Base-by-base conservation (phyloP, 2,113 vertebrate species). In the Spilogale gracilis region DNA sequence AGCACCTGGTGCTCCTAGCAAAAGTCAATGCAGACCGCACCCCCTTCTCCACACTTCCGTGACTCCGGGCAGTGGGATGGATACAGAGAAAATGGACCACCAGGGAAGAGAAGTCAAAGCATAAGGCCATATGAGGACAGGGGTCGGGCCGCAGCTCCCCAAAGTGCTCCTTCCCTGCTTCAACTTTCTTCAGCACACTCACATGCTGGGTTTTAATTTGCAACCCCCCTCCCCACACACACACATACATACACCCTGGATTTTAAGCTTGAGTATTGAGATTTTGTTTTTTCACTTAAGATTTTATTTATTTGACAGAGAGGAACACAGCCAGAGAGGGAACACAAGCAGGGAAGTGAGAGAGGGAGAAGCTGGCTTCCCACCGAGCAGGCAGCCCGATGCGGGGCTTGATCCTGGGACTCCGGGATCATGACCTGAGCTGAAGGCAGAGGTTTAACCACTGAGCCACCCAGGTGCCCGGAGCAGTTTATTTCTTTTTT, bases 91-190 rank as follows among this genome's bases (percentile, higher is more conserved):
- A 54, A 38, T 0, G 0, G 10, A 32, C 58, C 74, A 43, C 76
- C 43, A 18, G 4, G 1, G 61, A 30, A 30, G n/a, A 80, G 54
- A 30, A 54, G 45, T 25, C 48, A 45, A 63, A 50, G 16, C 71
- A 0, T 27, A 8, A 50, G 21, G 12, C 7, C 6, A 4, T 16
- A 4, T 0, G 45, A 56, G 38, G 45, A 14, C n/a, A 80, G 11
- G 67, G 21, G 43, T 74, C 21, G 48, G 71, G 17, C 71, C 9
- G 10, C 73, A 18, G 48, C 67, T 17, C 18, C 27, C 8, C 60
- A 23, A 16, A 30, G 25, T 4, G 7, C 74, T 50, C 25, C 48
- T 12, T 52, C 56, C 17, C 13, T 0, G 3, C 27, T 27, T 30
- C 6, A 21, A 30, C 73, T 85, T 38, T 69, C 67, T 76, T 82